phyloP scores from a whole-genome alignment of 2,113 vertebrate genomes.

The Anarhynchus alexandrinus region DNA sequence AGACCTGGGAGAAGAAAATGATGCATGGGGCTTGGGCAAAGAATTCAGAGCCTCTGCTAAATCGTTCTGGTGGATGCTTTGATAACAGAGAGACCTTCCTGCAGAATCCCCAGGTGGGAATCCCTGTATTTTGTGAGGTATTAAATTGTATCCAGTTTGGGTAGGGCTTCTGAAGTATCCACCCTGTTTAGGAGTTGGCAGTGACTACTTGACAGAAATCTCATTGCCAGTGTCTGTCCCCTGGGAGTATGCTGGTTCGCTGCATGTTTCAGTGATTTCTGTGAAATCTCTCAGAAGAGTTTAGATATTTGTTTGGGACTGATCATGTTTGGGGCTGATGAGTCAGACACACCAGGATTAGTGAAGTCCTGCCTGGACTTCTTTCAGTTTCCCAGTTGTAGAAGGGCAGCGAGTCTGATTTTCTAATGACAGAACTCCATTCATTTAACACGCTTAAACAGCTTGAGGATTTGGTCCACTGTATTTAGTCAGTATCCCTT shows the following conservation, averaged over 20 bases:
- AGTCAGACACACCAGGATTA: neutral
- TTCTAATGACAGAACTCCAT: neutral
- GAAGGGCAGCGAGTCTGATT: neutral
- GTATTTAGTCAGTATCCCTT: neutral
- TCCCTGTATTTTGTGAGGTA: neutral
- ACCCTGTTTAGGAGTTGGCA: neutral
- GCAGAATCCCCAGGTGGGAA: slow-evolving; percentile 93
- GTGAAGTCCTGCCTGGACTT: neutral
- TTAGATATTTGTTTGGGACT: neutral
- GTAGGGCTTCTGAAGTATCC: neutral
- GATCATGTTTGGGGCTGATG: neutral
- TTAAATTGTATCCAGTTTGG: neutral
- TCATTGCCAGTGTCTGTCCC: neutral
- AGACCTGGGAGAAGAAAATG: slow-evolving; percentile 83
- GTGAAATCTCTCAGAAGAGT: neutral
- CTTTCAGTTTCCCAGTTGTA: neutral
- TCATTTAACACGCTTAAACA: neutral
- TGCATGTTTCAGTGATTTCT: neutral
- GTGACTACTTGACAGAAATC: neutral
- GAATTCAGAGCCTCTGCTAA: slow-evolving; percentile 80
- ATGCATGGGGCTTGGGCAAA: slow-evolving; percentile 83
- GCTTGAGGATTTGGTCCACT: neutral
- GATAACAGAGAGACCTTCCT: slow-evolving; percentile 88
- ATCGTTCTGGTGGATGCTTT: slow-evolving; percentile 89
- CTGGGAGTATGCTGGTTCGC: neutral